Conservation (phyloP, 2,797 vertebrate species). For the Chelon labrosus region DNA sequence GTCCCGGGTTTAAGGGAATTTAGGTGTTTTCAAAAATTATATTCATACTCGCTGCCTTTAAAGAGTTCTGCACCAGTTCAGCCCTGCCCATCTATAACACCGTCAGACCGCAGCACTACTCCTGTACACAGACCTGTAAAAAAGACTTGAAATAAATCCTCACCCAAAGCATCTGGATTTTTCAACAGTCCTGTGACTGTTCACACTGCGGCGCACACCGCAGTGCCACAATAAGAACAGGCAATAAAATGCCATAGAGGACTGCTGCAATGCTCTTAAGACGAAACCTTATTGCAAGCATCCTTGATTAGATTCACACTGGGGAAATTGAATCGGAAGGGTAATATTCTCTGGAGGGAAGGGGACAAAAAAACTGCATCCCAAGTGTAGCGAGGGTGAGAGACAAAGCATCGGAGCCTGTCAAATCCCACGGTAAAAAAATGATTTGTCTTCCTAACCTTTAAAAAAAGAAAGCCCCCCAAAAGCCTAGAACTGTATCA, state of each 20-base stretch:
- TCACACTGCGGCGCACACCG: constrained; percentile 22
- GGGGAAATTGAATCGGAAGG: constrained; percentile 56
- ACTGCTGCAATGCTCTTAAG: constrained; percentile 37
- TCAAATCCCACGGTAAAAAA: constrained; percentile 44
- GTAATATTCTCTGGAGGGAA: constrained; percentile 51
- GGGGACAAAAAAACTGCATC: constrained; percentile 33
- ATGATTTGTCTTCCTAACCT: constrained; percentile 24
- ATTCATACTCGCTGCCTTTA: neutral
- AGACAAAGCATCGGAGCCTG: constrained; percentile 29
- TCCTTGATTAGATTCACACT: constrained; percentile 65
- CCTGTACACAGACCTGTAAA: neutral
- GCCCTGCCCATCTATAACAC: neutral
- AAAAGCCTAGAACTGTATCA: constrained; percentile 5
- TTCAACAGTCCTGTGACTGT: neutral
- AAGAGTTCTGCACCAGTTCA: neutral
- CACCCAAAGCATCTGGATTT: neutral
- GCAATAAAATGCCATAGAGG: constrained; percentile 47
- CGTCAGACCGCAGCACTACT: constrained; percentile 7
- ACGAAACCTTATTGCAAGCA: constrained; percentile 53
- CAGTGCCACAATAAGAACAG: constrained; percentile 19
- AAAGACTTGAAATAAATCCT: neutral
- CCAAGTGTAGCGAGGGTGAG: constrained; percentile 26
- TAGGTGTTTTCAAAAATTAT: neutral
- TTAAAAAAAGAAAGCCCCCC: constrained; percentile 22
- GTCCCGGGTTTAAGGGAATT: neutral